Percentiles rank a stretch among this genome's conserved stretches.
These are phyloP conservation scores for Ametastegia equiseti DNA, from an alignment of 2,888 invertebrate species.

Conservation along the genomic window DNA sequence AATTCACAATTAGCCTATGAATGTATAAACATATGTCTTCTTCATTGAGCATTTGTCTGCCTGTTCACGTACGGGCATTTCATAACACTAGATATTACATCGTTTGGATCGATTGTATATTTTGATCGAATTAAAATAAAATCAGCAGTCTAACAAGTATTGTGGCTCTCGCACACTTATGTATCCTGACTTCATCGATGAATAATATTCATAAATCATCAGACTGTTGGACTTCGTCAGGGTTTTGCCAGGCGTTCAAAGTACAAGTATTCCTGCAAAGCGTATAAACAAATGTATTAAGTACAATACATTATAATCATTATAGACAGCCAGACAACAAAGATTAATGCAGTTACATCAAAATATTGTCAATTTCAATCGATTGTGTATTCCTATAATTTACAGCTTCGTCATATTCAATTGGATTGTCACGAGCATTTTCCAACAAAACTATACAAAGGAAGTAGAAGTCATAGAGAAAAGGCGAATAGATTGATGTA, in stretches of 20 bases:
- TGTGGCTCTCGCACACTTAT: neutral
- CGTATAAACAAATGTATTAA: no score
- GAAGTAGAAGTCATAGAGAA: neutral
- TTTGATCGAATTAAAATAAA: neutral
- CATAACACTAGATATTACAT: neutral
- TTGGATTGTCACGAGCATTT: no score
- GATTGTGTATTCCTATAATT: neutral
- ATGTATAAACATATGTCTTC: neutral
- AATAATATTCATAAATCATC: neutral
- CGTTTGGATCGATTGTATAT: neutral
- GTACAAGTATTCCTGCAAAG: conserved; percentile 83
- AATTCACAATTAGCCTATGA: neutral
- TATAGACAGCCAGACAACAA: neutral
- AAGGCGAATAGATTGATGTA: neutral
- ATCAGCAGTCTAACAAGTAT: neutral
- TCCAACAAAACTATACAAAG: neutral
- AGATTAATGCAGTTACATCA: no score
- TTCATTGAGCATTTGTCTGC: neutral
- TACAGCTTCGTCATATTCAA: neutral
- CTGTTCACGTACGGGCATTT: neutral
- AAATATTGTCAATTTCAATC: neutral
- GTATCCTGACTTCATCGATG: neutral
- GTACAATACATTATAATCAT: conserved; percentile 55
- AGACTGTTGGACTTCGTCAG: neutral
- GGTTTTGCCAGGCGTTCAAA: conserved; percentile 78